A percentile compares a stretch with the other conserved stretches of the same genome.
phyloP scores from a whole-genome alignment of 2,888 invertebrate species.

The Strigamia crassipes region DNA sequence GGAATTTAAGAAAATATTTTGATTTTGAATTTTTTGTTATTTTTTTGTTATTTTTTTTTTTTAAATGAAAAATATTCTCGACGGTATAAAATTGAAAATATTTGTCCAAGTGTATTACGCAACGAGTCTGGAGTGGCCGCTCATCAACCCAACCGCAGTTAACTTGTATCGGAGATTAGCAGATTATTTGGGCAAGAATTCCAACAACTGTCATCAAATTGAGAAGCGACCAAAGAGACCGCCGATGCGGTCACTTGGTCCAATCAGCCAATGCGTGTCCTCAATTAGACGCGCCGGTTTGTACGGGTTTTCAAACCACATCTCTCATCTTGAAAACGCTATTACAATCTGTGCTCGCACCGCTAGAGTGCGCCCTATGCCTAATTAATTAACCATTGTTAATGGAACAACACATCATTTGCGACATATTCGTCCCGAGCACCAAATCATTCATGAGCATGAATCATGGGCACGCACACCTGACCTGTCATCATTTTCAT shows the following conservation, averaged over 20 bases:
- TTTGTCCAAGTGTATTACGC: background rate
- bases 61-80: background rate
- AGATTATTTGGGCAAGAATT: background rate
- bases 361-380: conserved; percentile 10
- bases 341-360: background rate
- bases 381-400: conserved; percentile 10
- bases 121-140: background rate
- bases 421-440: conserved; percentile 4
- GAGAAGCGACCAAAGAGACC: conserved; percentile 2
- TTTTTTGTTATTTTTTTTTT: no score
- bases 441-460: background rate
- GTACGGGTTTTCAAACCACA: background rate
- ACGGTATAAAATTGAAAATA: background rate
- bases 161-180: background rate
- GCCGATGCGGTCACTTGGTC: background rate
- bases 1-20: no score
- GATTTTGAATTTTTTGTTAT: no score
- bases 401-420: conserved; percentile 10
- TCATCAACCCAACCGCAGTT: background rate
- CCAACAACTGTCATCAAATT: background rate
- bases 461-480: background rate
- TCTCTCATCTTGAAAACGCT: conserved; percentile 10
- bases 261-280: conserved; percentile 4
- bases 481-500: conserved; percentile 4
- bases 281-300: background rate